phyloP scores from a whole-genome alignment of 1,140 invertebrate genomes.

The Metopolophium dirhodum region DNA sequence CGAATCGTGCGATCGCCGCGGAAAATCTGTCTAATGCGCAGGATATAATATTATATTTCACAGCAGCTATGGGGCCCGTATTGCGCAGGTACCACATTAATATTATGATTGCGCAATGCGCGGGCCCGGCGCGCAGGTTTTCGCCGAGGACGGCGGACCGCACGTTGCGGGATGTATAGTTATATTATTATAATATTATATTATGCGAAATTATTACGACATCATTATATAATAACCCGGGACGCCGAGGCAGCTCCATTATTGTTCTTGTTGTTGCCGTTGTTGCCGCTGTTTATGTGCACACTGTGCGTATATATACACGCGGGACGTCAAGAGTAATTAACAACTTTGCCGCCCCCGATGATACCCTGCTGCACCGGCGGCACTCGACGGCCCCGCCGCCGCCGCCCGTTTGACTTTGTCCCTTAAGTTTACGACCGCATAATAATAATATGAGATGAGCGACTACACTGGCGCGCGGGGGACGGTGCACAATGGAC shows the following conservation, averaged over 20 bases:
- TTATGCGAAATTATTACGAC: constrained; percentile 52
- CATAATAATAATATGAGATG: not conserved
- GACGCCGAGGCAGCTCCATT: constrained; percentile 44
- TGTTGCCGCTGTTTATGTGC: not conserved
- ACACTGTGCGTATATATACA: not conserved
- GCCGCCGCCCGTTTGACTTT: not conserved
- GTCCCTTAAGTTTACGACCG: constrained; percentile 46
- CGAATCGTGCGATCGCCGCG: too few species aligned
- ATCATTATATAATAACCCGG: constrained; percentile 34
- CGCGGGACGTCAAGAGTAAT: constrained; percentile 52
- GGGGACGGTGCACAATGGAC: not conserved
- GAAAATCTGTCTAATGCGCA: too few species aligned
- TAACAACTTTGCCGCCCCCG: constrained; percentile 45
- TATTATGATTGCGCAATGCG: too few species aligned
- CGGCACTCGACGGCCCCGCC: not conserved
- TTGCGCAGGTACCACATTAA: too few species aligned
- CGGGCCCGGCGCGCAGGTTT: not conserved
- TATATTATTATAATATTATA: not conserved
- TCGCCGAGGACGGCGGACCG: not conserved
- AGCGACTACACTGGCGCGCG: too few species aligned
- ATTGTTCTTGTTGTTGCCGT: not conserved
- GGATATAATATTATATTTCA: not conserved
- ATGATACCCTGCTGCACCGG: too few species aligned
- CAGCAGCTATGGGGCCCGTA: too few species aligned
- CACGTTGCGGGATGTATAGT: not conserved